Base-by-base conservation (phyloP, 2,888 invertebrate genomes). In the Mellilla xanthometata region DNA sequence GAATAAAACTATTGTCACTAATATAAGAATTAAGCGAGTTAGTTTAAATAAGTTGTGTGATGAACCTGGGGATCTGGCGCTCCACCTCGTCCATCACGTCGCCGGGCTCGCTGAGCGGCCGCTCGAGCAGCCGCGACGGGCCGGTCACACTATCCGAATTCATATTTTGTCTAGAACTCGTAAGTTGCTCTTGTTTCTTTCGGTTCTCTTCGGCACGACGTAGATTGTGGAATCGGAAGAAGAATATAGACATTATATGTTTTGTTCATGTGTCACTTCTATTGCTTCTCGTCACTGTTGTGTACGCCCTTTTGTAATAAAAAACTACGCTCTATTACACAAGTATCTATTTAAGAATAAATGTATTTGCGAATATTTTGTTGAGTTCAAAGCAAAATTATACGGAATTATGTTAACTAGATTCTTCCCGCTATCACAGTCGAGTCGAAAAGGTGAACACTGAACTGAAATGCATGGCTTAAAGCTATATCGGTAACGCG, bases 71-170 rank as follows among this genome's bases (percentile, higher is more conserved):
- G 88, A 97, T 97, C 81, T 96, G 95, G 68, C 96, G 93, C 55
- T 96, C 96, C 81, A 97, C 95, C 88, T 97, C 96, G 84, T 97
- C 97, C 76, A 97, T 92, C 76, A 95, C 96, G 91, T 97, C 97
- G 63, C 95, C 92, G 32, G 96, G 96, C 68, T 94, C 95, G 79
- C 95, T 92, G 58, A 95, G 95, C 44, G 96, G 94, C 54, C 93
- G 92, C 90, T 97, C 97, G 77, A 95, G 96, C 68, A 96, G 92
- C 53, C 95, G 92, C 64, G 95, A 95, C 29, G 96, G 95, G 33
- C 93, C 95, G 65, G 94, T 94, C 58, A 94, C 76, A 68, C 86
- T 91, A 80, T 93, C 93, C 68, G 80, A 73, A 56, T 65, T 72
- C 81, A 81, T 81, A 62, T 68, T 77, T 55, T 60, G 67, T 55